Percentiles rank a stretch among this genome's conserved stretches.
These are phyloP conservation scores for Mythimna pallens DNA, from an alignment of 2,888 invertebrate genomes.

Conservation along the genomic window DNA sequence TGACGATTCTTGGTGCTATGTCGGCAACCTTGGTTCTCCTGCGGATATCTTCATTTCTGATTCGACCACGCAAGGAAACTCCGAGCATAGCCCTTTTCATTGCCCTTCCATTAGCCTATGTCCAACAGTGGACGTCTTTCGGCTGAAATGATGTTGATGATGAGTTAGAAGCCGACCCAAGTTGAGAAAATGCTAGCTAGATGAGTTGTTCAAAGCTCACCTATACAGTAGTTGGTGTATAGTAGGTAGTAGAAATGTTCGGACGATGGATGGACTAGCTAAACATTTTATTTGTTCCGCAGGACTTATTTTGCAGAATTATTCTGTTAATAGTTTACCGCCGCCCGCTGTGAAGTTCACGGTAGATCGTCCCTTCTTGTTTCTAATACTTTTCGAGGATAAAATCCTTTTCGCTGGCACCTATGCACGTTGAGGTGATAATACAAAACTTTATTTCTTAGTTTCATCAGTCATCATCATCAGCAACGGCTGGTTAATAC, in stretches of 20 bases:
- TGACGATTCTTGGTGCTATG: too few species aligned
- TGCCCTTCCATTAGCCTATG: too few species aligned
- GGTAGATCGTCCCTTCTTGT: slow-evolving; percentile 63
- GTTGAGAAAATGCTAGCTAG: not conserved
- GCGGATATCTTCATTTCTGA: too few species aligned
- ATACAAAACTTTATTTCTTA: slow-evolving; percentile 17
- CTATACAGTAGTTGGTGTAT: not conserved
- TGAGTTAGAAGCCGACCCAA: not conserved
- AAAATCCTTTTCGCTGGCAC: slow-evolving; percentile 64
- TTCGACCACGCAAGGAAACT: too few species aligned
- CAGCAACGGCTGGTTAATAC: not conserved
- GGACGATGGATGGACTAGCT: slow-evolving; percentile 14
- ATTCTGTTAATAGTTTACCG: slow-evolving; percentile 27
- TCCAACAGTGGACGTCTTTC: too few species aligned
- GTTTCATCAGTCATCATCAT: slow-evolving; percentile 26
- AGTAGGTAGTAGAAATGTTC: slow-evolving; percentile 13
- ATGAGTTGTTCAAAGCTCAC: not conserved
- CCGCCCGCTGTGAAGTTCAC: slow-evolving; percentile 47
- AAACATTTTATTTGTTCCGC: slow-evolving; percentile 40
- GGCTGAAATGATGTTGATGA: too few species aligned
- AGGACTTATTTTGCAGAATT: slow-evolving; percentile 41
- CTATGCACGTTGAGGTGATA: slow-evolving; percentile 46
- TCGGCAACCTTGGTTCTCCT: too few species aligned
- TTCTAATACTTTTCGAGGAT: slow-evolving; percentile 60
- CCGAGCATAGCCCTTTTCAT: too few species aligned